A percentile compares a stretch with the other conserved stretches of the same genome.
phyloP scores from a whole-genome alignment of 2,888 invertebrate species.

The Lissonota sp. region DNA sequence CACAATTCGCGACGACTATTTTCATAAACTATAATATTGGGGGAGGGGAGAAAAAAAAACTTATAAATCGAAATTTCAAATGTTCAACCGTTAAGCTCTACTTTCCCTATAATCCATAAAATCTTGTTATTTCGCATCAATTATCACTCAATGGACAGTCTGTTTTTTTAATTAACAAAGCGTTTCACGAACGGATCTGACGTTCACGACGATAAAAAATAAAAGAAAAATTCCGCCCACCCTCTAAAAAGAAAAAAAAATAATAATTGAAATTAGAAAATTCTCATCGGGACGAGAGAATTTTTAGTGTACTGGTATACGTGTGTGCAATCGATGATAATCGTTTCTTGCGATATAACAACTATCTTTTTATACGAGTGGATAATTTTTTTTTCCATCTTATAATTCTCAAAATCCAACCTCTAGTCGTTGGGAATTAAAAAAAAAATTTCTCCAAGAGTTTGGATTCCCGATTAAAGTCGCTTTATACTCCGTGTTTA shows the following conservation, averaged over 20 bases:
- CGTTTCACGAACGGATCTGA: background rate
- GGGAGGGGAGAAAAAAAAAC: too few relatives aligned
- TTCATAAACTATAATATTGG: slow-evolving; percentile 47
- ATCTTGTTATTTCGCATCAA: slow-evolving; percentile 22
- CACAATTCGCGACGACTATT: slow-evolving; percentile 32
- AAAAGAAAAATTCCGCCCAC: background rate
- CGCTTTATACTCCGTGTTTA: too few relatives aligned
- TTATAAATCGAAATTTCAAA: too few relatives aligned
- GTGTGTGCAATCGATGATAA: background rate
- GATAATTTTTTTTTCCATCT: slow-evolving; percentile 4
- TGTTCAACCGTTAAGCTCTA: too few relatives aligned
- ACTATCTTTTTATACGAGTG: too few relatives aligned
- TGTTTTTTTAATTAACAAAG: slow-evolving; percentile 23
- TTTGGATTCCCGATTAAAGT: too few relatives aligned
- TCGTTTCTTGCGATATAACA: too few relatives aligned
- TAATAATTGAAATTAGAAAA: background rate
- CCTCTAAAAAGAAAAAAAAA: too few relatives aligned
- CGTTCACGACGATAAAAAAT: background rate
- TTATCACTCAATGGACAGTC: slow-evolving; percentile 34
- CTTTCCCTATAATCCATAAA: slow-evolving; percentile 12
- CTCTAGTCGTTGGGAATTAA: too few relatives aligned
- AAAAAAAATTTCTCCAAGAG: too few relatives aligned
- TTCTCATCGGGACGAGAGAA: background rate
- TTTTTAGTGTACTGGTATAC: background rate
- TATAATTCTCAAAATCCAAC: background rate